These are phyloP conservation scores for Pantherophis vulpinus DNA, from an alignment of 2,797 vertebrate species.

Conservation along the genomic window DNA sequence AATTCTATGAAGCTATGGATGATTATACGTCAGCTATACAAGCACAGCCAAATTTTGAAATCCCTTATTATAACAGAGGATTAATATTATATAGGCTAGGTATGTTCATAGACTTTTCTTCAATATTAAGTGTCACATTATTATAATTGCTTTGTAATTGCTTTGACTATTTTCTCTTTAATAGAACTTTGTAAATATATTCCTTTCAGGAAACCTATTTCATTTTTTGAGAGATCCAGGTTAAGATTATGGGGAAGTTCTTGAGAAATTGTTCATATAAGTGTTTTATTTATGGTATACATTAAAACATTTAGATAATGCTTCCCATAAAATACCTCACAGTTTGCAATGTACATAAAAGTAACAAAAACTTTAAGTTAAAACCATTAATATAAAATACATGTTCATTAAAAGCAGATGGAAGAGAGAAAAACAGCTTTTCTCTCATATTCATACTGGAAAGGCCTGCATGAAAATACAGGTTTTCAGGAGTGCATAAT, in stretches of 20 bases:
- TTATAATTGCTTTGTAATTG: neutral
- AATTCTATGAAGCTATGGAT: constrained; percentile 87
- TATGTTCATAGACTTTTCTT: constrained; percentile 62
- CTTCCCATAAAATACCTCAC: neutral
- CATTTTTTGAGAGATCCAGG: neutral
- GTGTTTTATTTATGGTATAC: neutral
- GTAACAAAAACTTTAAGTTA: neutral
- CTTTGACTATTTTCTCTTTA: neutral
- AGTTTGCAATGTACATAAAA: neutral
- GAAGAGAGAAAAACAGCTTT: neutral
- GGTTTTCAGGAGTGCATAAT: neutral
- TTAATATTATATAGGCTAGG: constrained; percentile 88
- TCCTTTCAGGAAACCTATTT: neutral
- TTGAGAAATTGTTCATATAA: neutral
- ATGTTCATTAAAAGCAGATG: neutral
- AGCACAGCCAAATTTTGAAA: constrained; percentile 76
- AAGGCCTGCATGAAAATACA: neutral
- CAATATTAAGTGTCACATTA: neutral
- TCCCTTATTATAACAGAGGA: constrained; percentile 92
- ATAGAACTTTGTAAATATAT: neutral
- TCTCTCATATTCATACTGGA: neutral
- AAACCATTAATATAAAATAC: neutral
- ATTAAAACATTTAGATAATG: neutral
- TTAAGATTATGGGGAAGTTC: neutral
- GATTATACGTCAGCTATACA: constrained; percentile 85